Evolutionary conservation across 2,888 invertebrate genomes (phyloP), one percentile per base, ranked within the genome.

Genomic region (Odontomyia ornata): DNA sequence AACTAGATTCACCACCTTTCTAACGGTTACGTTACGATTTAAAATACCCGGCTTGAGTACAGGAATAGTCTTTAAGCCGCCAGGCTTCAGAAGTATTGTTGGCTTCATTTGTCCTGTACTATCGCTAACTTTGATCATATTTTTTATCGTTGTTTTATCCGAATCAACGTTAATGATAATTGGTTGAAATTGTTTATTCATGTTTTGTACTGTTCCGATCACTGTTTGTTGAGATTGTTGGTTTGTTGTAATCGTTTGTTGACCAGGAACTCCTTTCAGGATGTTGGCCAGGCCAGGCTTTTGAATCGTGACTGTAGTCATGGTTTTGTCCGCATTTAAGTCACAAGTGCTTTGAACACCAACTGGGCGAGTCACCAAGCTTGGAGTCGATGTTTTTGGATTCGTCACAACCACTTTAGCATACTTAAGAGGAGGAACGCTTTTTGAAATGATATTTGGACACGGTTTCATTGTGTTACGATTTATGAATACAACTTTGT

Each of bases 401-500:
- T 82, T 84, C n/a, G 82, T 82, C 0, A 84, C 82, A 47, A 84
- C 82, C 13, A 84, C 82, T 81, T 84, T 83, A 1, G 84, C 80
- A 76, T 83, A 83, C 78, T 82, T 85, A 64, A 83, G 81, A 46
- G 83, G 82, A 21, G 79, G 80, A 43, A 82, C 79, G 72, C 77
- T 80, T 7, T 85, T 84, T 7, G 84, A 81, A 52, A 84, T 82
- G 3, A 84, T 83, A 73, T 83, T 84, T 11, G 84, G 81, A 71
- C 84, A 81, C 0, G 86, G 84, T 76, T 86, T 86, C 81, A 86
- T 86, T 2, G 82, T 82, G 69, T 81, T 86, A 13, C 86, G 84
- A 81, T 86, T 86, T n/a, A 86, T 83, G 25, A 85, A 85, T 0
- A 86, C 84, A 4, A 86, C 82, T 80, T 86, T 86, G 64, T 85